Conservation (phyloP, 2,888 invertebrate genomes). For the Piscicola geometra region DNA sequence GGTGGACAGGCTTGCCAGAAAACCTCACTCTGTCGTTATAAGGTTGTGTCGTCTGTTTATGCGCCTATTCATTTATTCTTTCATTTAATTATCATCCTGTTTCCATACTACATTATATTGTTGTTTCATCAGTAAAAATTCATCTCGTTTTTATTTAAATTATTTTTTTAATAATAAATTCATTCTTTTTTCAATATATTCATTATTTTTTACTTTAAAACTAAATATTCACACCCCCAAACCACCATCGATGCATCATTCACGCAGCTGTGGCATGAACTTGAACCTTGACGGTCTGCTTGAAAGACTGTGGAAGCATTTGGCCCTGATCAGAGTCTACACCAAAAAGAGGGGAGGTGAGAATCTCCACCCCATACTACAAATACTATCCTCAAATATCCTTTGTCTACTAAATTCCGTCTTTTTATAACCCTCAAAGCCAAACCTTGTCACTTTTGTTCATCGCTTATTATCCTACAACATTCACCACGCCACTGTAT, state of each 20-base stretch:
- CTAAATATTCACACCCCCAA: too few species aligned
- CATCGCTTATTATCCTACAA: too few species aligned
- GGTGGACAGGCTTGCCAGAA: constrained; percentile 85
- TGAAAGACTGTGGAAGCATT: constrained; percentile 85
- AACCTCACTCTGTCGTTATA: constrained; percentile 82
- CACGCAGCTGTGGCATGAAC: constrained; percentile 90
- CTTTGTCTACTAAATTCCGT: too few species aligned
- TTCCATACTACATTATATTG: background rate
- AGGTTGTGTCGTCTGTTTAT: constrained; percentile 66
- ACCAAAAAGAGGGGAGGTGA: constrained; percentile 89
- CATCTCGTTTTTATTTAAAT: background rate
- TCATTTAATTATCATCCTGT: background rate
- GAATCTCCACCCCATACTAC: too few species aligned
- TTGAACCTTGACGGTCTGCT: constrained; percentile 90
- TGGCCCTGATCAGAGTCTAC: constrained; percentile 88
- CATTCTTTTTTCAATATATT: too few species aligned
- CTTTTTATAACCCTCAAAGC: too few species aligned
- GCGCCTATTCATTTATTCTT: too few species aligned
- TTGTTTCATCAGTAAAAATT: background rate
- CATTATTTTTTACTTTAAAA: too few species aligned
- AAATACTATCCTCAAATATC: too few species aligned
- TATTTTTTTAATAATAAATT: too few species aligned
- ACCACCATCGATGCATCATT: constrained; percentile 5
- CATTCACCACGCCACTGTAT: background rate
- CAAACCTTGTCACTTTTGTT: too few species aligned